Evolutionary conservation across 2,797 vertebrate genomes (phyloP).

Genomic region (Takifugu rubripes): DNA sequence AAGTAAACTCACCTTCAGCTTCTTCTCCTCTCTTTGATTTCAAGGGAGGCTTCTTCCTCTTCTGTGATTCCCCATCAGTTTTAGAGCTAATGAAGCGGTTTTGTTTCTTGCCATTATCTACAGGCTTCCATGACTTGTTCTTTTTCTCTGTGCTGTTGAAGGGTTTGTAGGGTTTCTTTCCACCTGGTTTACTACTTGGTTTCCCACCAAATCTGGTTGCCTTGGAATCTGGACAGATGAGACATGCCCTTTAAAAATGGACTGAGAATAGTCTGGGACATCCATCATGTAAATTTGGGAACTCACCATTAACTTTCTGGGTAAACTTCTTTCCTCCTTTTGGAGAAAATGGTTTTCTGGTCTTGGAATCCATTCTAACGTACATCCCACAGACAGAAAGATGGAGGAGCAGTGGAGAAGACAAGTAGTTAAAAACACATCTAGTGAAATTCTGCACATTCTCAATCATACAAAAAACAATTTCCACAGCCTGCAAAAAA

Average conservation of each 20-base stretch:
- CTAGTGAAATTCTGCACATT: neutral
- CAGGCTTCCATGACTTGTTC: constrained; percentile 35
- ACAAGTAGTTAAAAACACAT: neutral
- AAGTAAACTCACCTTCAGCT: constrained; percentile 44
- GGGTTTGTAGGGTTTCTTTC: constrained; percentile 58
- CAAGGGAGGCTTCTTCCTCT: constrained; percentile 52
- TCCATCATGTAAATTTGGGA: neutral
- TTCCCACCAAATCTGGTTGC: constrained; percentile 61
- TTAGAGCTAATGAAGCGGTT: constrained; percentile 43
- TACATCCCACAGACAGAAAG: neutral
- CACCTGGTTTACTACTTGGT: constrained; percentile 37
- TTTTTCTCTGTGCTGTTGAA: constrained; percentile 51
- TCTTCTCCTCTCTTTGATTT: constrained; percentile 20
- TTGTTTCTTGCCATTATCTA: constrained; percentile 44
- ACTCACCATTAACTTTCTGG: constrained; percentile 71
- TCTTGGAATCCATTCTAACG: constrained; percentile 72
- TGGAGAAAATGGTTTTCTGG: constrained; percentile 56
- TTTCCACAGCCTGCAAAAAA: neutral
- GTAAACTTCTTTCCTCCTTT: constrained; percentile 62
- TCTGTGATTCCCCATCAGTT: constrained; percentile 44
- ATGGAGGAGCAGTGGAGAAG: neutral
- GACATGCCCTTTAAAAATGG: neutral
- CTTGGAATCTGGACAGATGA: constrained; percentile 44
- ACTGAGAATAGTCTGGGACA: neutral
- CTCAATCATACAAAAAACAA: neutral